phyloP scores from a whole-genome alignment of 2,113 vertebrate genomes.

The Thamnophis sirtalis region DNA sequence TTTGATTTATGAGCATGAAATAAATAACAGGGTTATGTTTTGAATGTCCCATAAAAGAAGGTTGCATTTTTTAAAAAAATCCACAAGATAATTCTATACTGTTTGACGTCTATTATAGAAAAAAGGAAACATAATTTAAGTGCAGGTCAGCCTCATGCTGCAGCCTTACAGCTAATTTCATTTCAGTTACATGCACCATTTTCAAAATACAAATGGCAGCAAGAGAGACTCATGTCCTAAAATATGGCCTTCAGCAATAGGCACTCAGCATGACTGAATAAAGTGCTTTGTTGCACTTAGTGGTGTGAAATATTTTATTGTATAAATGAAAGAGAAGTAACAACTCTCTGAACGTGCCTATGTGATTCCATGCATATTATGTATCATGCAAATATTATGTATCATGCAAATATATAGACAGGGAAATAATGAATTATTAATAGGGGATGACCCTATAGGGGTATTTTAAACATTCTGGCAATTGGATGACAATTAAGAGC shows the following conservation, averaged over 20 bases:
- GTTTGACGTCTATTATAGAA: not conserved
- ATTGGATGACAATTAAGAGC: not conserved
- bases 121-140: not conserved
- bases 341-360: not conserved
- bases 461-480: not conserved
- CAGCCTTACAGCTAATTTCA: not conserved
- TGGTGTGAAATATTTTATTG: not conserved
- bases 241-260: not conserved
- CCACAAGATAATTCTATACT: not conserved
- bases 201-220: not conserved
- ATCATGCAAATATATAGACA: not conserved
- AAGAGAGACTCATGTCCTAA: not conserved
- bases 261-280: not conserved
- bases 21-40: not conserved
- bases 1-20: slow-evolving; percentile 28
- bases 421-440: not conserved
- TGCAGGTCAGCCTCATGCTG: not conserved
- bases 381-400: not conserved
- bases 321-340: not conserved
- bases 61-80: not conserved
- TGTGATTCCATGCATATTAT: not conserved
- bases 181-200: not conserved
- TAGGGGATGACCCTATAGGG: not conserved
- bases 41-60: not conserved
- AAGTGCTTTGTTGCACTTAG: not conserved